Percentiles rank a stretch among this genome's conserved stretches.
These are phyloP conservation scores for Rhadinocentrus ornatus DNA, from an alignment of 2,797 vertebrate species.

Conservation along the genomic window DNA sequence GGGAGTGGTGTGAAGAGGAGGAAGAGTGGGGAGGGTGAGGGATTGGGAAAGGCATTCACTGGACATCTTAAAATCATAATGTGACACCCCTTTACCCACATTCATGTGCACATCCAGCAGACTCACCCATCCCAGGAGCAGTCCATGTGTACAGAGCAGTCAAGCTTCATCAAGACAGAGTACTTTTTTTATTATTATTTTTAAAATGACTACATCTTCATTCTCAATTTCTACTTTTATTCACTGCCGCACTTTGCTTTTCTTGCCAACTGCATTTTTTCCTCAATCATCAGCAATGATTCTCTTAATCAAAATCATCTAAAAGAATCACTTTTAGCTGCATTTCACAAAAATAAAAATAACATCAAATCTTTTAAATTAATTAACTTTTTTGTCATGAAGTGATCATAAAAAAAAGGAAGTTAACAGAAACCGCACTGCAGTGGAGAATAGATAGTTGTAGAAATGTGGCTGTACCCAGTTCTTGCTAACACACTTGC, in stretches of 20 bases:
- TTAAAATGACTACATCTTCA: slow-evolving; percentile 16
- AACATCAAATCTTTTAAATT: not conserved
- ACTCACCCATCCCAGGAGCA: slow-evolving; percentile 53
- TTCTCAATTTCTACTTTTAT: slow-evolving; percentile 29
- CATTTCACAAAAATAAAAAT: not conserved
- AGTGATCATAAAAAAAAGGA: not conserved
- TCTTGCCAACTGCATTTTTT: slow-evolving; percentile 34
- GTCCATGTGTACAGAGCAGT: slow-evolving; percentile 53
- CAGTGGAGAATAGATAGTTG: not conserved
- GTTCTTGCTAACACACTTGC: not conserved
- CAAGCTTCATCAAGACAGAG: slow-evolving; percentile 63
- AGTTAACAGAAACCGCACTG: not conserved
- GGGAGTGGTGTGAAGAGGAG: slow-evolving; percentile 25
- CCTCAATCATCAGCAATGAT: not conserved
- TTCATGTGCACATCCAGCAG: slow-evolving; percentile 56
- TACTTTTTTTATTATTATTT: slow-evolving; percentile 58
- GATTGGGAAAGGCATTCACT: slow-evolving; percentile 35
- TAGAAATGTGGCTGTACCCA: slow-evolving; percentile 14
- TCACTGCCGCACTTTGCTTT: slow-evolving; percentile 14
- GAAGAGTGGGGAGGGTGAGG: slow-evolving; percentile 43
- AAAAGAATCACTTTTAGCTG: not conserved
- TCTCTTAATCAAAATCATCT: not conserved
- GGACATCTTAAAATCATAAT: slow-evolving; percentile 58
- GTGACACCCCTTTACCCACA: slow-evolving; percentile 41
- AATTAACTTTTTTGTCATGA: not conserved